Evolutionary conservation across 1,140 invertebrate species (phyloP).

Genomic region (Sinella curviseta): DNA sequence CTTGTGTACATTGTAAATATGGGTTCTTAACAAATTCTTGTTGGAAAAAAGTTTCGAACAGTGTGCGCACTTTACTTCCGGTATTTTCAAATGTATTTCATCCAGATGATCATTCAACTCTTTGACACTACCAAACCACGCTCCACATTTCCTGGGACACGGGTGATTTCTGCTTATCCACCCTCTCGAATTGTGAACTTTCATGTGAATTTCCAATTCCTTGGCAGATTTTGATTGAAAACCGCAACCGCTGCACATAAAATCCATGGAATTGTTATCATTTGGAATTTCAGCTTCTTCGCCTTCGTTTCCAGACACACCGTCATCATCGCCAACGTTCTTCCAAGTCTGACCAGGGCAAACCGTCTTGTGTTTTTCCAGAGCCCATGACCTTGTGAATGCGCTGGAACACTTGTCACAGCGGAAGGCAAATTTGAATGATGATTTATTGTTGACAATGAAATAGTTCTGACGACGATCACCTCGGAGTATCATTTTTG

Average conservation of each 20-base stretch:
- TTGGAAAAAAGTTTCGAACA: not conserved
- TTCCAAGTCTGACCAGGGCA: not conserved
- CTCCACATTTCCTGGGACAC: not conserved
- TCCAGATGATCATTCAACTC: not conserved
- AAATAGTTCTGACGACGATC: not conserved
- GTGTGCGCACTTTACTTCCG: not conserved
- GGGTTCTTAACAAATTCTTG: not conserved
- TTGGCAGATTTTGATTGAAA: not conserved
- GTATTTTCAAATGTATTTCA: not conserved
- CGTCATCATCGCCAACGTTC: not conserved
- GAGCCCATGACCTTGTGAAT: not conserved
- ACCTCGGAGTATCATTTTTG: not conserved
- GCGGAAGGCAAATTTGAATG: not conserved
- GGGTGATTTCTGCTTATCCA: not conserved
- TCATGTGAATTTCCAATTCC: not conserved
- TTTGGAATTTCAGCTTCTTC: not conserved
- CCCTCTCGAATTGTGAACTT: not conserved
- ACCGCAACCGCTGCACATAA: not conserved
- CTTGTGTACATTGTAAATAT: not conserved
- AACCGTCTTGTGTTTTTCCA: not conserved
- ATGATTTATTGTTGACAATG: not conserved
- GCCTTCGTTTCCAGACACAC: not conserved
- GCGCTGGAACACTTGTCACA: not conserved
- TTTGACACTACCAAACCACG: not conserved
- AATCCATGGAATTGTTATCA: no score